phyloP scores from a whole-genome alignment of 1,140 invertebrate species.

The Gerris buenoi region DNA sequence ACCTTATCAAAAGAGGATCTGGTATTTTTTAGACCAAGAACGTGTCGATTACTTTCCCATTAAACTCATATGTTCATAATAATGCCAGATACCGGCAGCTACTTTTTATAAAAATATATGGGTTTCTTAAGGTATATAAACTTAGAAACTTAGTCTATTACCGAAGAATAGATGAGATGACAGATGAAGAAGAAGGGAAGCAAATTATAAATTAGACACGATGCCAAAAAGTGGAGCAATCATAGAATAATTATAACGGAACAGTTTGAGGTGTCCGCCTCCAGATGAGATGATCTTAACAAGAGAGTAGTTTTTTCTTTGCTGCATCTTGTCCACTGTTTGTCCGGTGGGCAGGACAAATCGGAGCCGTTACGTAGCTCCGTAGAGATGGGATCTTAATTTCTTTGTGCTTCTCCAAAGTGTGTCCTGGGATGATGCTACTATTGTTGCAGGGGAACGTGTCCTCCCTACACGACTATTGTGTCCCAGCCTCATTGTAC shows the following conservation, averaged over 20 bases:
- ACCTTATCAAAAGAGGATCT: no score
- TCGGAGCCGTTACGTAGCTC: background rate
- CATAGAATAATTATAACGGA: background rate
- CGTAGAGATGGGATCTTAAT: background rate
- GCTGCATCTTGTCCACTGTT: background rate
- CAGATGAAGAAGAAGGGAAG: background rate
- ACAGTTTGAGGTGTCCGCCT: no score
- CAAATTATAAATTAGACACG: background rate
- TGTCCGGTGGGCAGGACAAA: background rate
- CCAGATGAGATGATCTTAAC: no score
- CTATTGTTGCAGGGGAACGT: background rate
- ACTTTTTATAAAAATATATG: no score
- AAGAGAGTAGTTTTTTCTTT: no score
- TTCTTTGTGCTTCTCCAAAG: background rate
- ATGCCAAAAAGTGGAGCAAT: background rate
- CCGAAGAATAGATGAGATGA: background rate
- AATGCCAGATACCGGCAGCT: no score
- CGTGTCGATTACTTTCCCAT: no score
- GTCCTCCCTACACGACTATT: background rate
- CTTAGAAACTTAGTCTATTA: no score
- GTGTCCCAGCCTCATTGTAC: background rate
- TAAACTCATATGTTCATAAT: no score
- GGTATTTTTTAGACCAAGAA: no score
- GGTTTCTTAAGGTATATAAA: no score
- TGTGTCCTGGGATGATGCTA: background rate